Percentiles rank a stretch among this genome's conserved stretches.
phyloP scores from a whole-genome alignment of 2,797 vertebrate species.

The Atherinosoma microstoma region DNA sequence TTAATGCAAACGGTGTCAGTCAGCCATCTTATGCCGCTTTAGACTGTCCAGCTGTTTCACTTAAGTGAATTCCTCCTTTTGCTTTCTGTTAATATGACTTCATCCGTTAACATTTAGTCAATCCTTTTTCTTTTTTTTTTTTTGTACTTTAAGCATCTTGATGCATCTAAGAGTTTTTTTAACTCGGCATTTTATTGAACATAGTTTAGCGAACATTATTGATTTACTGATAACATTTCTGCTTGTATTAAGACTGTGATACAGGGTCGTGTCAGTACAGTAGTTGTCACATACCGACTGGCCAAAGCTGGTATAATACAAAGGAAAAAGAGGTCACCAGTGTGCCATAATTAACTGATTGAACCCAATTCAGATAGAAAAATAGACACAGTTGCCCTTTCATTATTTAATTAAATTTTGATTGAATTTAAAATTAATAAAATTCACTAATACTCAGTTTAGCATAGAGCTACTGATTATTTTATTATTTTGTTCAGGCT shows the following conservation, averaged over 20 bases:
- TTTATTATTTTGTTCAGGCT: no score
- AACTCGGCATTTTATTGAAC: background rate
- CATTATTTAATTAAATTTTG: background rate
- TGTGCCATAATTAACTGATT: background rate
- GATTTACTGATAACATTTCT: background rate
- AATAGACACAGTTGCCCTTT: background rate
- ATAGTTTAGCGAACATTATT: background rate
- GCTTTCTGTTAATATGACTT: no score
- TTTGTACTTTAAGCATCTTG: background rate
- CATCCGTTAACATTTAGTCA: no score
- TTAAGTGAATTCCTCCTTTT: no score
- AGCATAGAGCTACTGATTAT: no score
- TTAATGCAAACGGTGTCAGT: no score
- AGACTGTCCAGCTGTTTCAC: no score
- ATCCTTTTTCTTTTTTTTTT: no score
- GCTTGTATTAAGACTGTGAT: background rate
- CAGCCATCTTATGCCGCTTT: no score
- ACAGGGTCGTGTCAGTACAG: background rate
- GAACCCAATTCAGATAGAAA: background rate
- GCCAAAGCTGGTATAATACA: background rate
- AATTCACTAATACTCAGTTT: background rate
- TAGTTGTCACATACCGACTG: background rate
- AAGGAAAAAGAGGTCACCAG: background rate
- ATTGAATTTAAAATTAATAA: background rate
- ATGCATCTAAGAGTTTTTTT: background rate